Percentiles rank a stretch among this genome's conserved stretches.
Conservation (phyloP, 2,888 invertebrate genomes). For the Aspidapion aeneum region DNA sequence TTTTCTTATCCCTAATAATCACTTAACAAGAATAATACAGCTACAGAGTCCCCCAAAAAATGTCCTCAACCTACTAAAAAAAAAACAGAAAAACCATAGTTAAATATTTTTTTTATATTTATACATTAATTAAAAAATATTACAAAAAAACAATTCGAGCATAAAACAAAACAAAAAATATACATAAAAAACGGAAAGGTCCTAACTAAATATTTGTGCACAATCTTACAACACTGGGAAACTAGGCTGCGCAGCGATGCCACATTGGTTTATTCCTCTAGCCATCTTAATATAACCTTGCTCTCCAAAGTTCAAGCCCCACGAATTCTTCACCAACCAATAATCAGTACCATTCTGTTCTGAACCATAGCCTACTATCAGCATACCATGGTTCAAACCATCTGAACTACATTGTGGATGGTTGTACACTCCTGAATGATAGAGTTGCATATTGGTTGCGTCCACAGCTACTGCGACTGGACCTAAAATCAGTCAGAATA, state of each 20-base stretch:
- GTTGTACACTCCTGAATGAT: conserved; percentile 72
- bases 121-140: too few species aligned
- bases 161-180: too few species aligned
- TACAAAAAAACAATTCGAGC: too few species aligned
- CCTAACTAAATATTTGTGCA: too few species aligned
- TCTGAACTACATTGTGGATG: conserved; percentile 63
- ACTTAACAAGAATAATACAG: too few species aligned
- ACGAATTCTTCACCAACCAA: conserved; percentile 70
- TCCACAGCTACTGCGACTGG: conserved; percentile 88
- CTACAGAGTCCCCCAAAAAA: too few species aligned
- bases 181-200: too few species aligned
- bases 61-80: too few species aligned
- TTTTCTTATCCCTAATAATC: too few species aligned
- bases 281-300: conserved; percentile 39
- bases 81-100: too few species aligned
- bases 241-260: conserved; percentile 73
- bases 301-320: conserved; percentile 48
- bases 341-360: conserved; percentile 49
- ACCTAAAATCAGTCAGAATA: conserved; percentile 52
- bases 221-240: conserved; percentile 76
- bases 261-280: conserved; percentile 67
- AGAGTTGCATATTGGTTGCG: conserved; percentile 79
- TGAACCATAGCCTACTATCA: conserved; percentile 75
- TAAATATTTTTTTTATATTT: too few species aligned
- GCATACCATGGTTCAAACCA: conserved; percentile 75